These are phyloP conservation scores for Irena cyanogastra DNA, from an alignment of 2,113 vertebrate species.

Conservation along the genomic window DNA sequence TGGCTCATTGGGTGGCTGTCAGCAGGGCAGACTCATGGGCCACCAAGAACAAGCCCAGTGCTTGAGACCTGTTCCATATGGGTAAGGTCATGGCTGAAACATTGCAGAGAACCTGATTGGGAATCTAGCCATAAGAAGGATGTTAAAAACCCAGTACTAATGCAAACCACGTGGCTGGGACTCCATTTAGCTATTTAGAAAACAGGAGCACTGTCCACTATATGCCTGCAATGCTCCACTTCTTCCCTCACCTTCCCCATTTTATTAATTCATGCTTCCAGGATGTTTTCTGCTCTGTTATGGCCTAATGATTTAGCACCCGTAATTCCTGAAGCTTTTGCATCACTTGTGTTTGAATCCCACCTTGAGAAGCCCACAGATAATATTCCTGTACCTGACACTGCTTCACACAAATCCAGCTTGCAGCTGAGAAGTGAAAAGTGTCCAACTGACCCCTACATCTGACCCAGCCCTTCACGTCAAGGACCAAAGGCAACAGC, in stretches of 20 bases:
- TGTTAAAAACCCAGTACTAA: neutral
- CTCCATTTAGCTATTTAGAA: neutral
- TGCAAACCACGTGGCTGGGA: neutral
- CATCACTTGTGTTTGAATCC: neutral
- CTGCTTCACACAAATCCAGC: neutral
- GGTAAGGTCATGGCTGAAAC: neutral
- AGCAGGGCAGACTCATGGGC: neutral
- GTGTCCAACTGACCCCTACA: neutral
- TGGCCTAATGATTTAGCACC: neutral
- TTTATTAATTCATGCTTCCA: neutral
- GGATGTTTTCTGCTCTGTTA: neutral
- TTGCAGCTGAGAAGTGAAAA: neutral
- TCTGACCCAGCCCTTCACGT: neutral
- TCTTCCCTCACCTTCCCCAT: neutral
- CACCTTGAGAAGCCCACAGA: neutral
- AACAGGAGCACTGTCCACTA: neutral
- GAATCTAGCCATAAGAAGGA: neutral
- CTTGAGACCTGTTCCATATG: neutral
- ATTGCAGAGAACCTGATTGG: neutral
- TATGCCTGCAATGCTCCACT: accelerated
- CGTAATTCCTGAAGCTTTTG: neutral
- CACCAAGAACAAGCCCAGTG: neutral
- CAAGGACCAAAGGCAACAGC: neutral
- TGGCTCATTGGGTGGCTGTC: neutral
- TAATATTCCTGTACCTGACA: neutral